phyloP scores from a whole-genome alignment of 1,140 invertebrate species.

The Cotesia chilonis region DNA sequence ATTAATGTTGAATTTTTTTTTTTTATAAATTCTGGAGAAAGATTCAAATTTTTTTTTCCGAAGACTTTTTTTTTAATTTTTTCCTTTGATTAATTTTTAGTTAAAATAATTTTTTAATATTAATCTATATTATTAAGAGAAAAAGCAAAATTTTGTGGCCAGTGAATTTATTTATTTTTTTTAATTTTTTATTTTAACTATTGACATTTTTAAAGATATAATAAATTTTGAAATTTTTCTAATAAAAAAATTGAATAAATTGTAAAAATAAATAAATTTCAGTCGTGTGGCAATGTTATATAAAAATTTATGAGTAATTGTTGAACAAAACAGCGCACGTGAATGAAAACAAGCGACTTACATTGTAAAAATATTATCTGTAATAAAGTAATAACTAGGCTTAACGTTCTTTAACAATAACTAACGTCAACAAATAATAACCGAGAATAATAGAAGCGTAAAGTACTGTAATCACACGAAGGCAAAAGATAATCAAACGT shows the following conservation, averaged over 20 bases:
- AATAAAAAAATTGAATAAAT: too few species aligned
- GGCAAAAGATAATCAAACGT: not conserved
- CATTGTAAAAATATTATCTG: conserved; percentile 14
- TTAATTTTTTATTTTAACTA: too few species aligned
- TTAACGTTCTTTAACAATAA: conserved; percentile 48
- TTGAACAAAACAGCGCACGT: not conserved
- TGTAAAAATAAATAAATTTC: too few species aligned
- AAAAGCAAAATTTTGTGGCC: too few species aligned
- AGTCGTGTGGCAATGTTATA: too few species aligned
- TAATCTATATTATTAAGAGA: too few species aligned
- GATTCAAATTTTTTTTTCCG: not conserved
- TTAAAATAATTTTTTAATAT: too few species aligned
- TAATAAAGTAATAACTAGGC: conserved; percentile 58
- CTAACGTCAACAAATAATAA: conserved; percentile 59
- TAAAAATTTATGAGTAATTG: not conserved
- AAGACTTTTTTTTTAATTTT: too few species aligned
- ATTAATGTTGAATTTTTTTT: not conserved
- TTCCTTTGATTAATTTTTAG: too few species aligned
- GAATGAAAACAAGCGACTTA: not conserved
- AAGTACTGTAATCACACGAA: not conserved
- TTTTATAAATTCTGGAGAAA: not conserved
- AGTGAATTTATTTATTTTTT: too few species aligned
- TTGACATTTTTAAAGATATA: too few species aligned
- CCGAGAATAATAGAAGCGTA: conserved; percentile 46
- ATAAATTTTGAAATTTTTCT: too few species aligned